Conservation (phyloP, 2,888 invertebrate species). For the Drosophila planitibia region DNA sequence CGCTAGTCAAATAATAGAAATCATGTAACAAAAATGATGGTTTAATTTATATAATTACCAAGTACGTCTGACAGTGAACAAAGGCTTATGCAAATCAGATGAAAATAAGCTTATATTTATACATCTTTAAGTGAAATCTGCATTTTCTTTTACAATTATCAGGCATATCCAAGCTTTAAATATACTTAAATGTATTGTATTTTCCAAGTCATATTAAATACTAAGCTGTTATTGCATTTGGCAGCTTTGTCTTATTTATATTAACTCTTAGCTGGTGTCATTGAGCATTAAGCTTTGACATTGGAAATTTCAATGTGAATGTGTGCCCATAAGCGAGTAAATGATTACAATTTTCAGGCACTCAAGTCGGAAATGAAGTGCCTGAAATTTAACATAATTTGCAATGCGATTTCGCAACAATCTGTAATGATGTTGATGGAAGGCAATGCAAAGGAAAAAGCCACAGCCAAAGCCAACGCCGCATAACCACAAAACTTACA, state of each 20-base stretch:
- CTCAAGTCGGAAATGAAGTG: constrained; percentile 67
- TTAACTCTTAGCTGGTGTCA: constrained; percentile 16
- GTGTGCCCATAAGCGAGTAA: constrained; percentile 17
- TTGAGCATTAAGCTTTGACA: constrained; percentile 4
- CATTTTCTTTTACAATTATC: background rate
- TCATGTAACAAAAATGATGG: too few species aligned
- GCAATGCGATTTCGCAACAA: constrained; percentile 70
- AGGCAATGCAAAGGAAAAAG: constrained; percentile 3
- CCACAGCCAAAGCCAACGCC: constrained; percentile 47
- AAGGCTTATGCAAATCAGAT: background rate
- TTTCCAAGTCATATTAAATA: background rate
- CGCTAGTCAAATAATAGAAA: background rate
- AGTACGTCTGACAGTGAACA: background rate
- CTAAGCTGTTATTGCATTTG: background rate
- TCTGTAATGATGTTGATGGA: constrained; percentile 55
- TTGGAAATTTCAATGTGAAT: constrained; percentile 4
- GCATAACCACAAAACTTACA: constrained; percentile 65
- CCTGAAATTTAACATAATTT: constrained; percentile 69
- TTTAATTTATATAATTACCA: background rate
- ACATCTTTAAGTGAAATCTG: background rate
- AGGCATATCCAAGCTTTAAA: background rate
- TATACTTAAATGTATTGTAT: background rate
- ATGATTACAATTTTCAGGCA: constrained; percentile 52
- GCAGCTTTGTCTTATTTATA: background rate
- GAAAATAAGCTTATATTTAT: background rate